phyloP scores from a whole-genome alignment of 2,797 vertebrate genomes.

The Masticophis lateralis region DNA sequence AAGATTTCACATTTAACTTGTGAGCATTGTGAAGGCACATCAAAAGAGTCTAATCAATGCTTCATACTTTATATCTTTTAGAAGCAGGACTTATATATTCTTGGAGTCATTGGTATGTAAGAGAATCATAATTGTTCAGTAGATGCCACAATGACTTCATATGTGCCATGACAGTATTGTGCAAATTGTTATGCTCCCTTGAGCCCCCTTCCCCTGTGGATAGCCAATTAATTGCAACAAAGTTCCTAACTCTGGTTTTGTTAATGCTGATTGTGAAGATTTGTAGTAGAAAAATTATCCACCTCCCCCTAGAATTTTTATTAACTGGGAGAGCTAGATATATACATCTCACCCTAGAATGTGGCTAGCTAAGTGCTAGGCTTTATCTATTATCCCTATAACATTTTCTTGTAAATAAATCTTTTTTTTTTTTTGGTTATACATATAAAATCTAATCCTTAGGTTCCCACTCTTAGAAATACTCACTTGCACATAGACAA shows the following conservation, averaged over 20 bases:
- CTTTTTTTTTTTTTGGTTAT: background rate
- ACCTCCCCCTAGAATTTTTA: background rate
- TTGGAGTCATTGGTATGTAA: background rate
- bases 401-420: background rate
- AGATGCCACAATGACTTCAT: background rate
- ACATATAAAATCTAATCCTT: background rate
- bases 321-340: background rate
- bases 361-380: background rate
- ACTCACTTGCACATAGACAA: background rate
- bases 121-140: background rate
- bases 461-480: background rate
- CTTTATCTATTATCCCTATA: background rate
- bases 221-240: background rate
- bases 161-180: background rate
- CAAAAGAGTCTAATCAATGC: background rate
- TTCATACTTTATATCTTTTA: background rate
- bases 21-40: background rate
- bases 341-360: background rate
- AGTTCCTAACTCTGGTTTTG: background rate
- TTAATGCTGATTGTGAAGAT: background rate
- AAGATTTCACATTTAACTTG: slow-evolving; percentile 1
- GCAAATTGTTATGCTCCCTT: background rate
- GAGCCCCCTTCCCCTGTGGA: background rate
- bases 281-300: background rate
- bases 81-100: background rate